phyloP scores from a whole-genome alignment of 2,797 vertebrate genomes.

The Rhinogobio ventralis region DNA sequence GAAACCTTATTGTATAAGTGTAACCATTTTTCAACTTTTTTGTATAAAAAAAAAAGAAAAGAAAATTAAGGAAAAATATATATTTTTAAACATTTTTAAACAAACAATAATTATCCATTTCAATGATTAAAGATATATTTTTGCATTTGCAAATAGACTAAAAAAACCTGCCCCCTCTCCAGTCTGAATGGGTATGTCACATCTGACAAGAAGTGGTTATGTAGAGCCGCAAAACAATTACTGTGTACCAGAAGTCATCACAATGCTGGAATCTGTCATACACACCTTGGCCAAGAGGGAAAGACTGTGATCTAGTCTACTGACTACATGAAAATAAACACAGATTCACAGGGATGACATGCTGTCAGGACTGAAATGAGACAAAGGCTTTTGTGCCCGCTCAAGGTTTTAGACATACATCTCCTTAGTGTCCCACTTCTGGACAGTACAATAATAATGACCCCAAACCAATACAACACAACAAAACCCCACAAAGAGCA shows the following conservation, averaged over 20 bases:
- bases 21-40: neutral
- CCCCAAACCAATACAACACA: neutral
- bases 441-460: constrained; percentile 20
- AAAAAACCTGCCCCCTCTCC: neutral
- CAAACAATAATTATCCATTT: neutral
- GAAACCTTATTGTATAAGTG: neutral
- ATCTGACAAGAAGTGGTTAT: neutral
- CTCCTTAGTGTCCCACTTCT: constrained; percentile 26
- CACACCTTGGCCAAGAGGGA: constrained; percentile 33
- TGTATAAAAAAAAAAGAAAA: neutral
- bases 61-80: no score
- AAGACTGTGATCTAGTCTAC: constrained; percentile 22
- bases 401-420: constrained; percentile 21
- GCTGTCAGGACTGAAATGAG: constrained; percentile 56
- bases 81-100: no score
- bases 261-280: neutral
- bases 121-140: neutral
- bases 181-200: neutral
- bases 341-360: constrained; percentile 30
- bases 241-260: constrained; percentile 5
- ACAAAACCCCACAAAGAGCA: neutral
- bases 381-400: constrained; percentile 42
- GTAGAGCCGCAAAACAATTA: constrained; percentile 36
- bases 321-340: constrained; percentile 32
- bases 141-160: neutral